Base-by-base conservation (phyloP, 2,797 vertebrate genomes). In the Acanthiza pusilla region DNA sequence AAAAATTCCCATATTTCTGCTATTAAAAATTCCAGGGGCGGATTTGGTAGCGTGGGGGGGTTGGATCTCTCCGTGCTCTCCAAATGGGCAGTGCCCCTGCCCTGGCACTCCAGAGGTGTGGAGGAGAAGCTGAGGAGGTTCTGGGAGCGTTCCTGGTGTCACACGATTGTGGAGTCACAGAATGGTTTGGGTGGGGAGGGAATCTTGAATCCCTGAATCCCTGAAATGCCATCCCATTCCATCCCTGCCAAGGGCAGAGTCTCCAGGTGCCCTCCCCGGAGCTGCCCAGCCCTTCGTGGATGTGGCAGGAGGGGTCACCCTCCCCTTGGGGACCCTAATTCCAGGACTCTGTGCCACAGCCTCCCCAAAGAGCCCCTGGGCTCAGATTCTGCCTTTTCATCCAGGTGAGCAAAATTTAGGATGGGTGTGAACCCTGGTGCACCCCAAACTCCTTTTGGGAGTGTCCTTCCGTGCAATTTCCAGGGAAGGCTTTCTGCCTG, bases 391-490 rank as follows among this genome's bases (percentile, higher is more conserved):
- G n/a, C 7, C 9, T 29, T 68, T 19, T 32, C 32, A 8, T 50
- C 38, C 47, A 38, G 50, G 23, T n/a, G 60, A 47, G 34, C 43
- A 27, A 29, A 55, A 13, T 25, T 4, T 5, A 1, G 1, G n/a
- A 4, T 11, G 43, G 30, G 5, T 0, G 9, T 3, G 34, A 20
- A 17, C 16, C 50, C 51, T 57, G 27, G 2, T 7, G 42, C 47
- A 34, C 47, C 13, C 38, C 38, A 38, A 38, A 26, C 4, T 11
- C 32, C 32, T 17, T 20, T 2, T 9, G 40, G 71, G 22, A 36
- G 6, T 0, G 7, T 29, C 18, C 2, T 7, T 16, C 45, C 3
- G 0, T 0, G 3, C 13, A 14, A 47, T 67, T 71, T 34, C 61
- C 29, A 2, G 30, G 74, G 51, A 83, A 38, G 38, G 36, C n/a